These are phyloP conservation scores for Cercocebus atys DNA, from an alignment of 2,113 vertebrate species.

Conservation along the genomic window DNA sequence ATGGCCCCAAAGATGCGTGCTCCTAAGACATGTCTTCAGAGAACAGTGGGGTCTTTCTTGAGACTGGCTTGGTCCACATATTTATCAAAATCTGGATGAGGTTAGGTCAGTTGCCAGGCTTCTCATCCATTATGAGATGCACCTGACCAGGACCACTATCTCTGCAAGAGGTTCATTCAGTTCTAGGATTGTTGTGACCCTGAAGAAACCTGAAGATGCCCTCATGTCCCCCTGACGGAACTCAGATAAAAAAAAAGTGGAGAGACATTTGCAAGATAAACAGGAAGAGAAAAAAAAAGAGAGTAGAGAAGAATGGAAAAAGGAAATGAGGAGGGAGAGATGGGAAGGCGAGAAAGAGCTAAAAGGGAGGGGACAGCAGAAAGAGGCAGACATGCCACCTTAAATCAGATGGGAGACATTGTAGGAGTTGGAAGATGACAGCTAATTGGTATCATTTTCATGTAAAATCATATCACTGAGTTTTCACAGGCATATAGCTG, in stretches of 20 bases:
- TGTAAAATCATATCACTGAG: background rate
- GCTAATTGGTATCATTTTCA: background rate
- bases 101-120: background rate
- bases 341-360: background rate
- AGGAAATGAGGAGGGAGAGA: background rate
- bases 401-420: background rate
- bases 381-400: background rate
- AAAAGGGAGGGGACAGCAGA: background rate
- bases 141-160: slow-evolving; percentile 5
- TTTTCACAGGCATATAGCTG: background rate
- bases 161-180: slow-evolving; percentile 18
- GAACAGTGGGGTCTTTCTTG: slow-evolving; percentile 11
- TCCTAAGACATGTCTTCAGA: slow-evolving; percentile 50
- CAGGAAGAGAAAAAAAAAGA: background rate
- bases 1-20: background rate
- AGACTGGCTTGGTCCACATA: slow-evolving; percentile 46
- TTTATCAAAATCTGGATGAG: slow-evolving; percentile 46
- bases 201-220: background rate
- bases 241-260: background rate
- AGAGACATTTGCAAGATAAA: background rate
- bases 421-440: slow-evolving; percentile 4
- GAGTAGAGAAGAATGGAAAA: background rate
- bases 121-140: slow-evolving; percentile 34
- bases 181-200: slow-evolving; percentile 13
- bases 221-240: background rate